Conservation (phyloP, 2,888 invertebrate species). For the Furcula furcula region DNA sequence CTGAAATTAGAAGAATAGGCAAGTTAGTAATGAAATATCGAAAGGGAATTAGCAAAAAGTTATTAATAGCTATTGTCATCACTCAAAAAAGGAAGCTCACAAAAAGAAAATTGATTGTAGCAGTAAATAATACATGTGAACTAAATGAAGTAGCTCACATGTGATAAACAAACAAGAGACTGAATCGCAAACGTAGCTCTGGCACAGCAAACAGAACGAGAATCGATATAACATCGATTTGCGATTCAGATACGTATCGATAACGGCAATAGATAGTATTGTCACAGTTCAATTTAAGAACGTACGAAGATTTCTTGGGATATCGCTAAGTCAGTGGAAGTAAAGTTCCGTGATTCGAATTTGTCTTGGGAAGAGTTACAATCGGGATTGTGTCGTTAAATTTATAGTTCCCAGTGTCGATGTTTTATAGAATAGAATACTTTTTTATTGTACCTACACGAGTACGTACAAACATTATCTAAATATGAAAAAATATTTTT, state of each 20-base stretch:
- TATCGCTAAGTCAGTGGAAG: slow-evolving; percentile 20
- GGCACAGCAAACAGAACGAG: slow-evolving; percentile 44
- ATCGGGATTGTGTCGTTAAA: slow-evolving; percentile 10
- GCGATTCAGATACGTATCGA: slow-evolving; percentile 36
- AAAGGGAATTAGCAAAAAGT: background rate
- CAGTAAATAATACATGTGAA: slow-evolving; percentile 27
- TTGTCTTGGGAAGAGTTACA: slow-evolving; percentile 18
- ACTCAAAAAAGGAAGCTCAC: background rate
- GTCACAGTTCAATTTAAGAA: slow-evolving; percentile 49
- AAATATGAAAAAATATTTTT: no score
- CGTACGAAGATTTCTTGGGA: slow-evolving; percentile 31
- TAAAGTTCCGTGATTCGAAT: slow-evolving; percentile 27
- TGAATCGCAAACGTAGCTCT: slow-evolving; percentile 60
- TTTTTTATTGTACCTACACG: no score
- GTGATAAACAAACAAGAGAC: slow-evolving; percentile 49
- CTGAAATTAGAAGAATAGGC: slow-evolving; percentile 40
- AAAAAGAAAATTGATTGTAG: slow-evolving; percentile 25
- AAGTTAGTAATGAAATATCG: slow-evolving; percentile 5
- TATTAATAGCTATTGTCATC: background rate
- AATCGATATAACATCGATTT: slow-evolving; percentile 43
- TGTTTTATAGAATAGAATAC: no score
- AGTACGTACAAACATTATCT: no score
- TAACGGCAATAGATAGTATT: slow-evolving; percentile 36
- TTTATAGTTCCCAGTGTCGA: slow-evolving; percentile 17
- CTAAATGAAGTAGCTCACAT: slow-evolving; percentile 38